Evolutionary conservation across 2,797 vertebrate species (phyloP).

Genomic region (Falco peregrinus): DNA sequence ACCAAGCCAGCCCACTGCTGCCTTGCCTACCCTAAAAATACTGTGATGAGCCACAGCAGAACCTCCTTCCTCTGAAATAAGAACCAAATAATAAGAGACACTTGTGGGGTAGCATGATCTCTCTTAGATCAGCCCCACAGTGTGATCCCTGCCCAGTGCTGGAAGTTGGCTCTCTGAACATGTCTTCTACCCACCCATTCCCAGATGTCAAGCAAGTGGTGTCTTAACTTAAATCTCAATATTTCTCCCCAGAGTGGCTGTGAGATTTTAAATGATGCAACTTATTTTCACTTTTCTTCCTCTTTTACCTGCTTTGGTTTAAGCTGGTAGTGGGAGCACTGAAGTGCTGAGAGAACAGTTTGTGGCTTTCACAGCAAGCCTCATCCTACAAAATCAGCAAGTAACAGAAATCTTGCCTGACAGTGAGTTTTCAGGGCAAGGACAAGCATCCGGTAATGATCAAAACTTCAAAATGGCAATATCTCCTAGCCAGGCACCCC

Average conservation of each 20-base stretch:
- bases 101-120: not conserved
- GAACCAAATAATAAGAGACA: not conserved
- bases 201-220: not conserved
- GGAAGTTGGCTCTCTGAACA: not conserved
- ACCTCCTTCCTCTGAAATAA: not conserved
- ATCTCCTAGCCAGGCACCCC: not conserved
- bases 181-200: not conserved
- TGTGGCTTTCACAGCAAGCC: constrained; percentile 1
- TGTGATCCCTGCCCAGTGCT: not conserved
- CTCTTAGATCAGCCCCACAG: not conserved
- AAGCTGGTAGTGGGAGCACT: not conserved
- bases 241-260: not conserved
- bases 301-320: not conserved
- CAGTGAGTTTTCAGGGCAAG: not conserved
- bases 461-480: not conserved
- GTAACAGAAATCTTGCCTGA: not conserved
- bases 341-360: not conserved
- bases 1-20: not conserved
- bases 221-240: not conserved
- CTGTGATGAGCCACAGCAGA: not conserved
- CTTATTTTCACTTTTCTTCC: not conserved
- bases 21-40: not conserved
- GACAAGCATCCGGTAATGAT: not conserved
- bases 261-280: not conserved
- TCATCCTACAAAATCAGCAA: not conserved